Percentiles rank a stretch among this genome's conserved stretches.
These are phyloP conservation scores for Clitarchus hookeri DNA, from an alignment of 2,888 invertebrate genomes.

Conservation along the genomic window DNA sequence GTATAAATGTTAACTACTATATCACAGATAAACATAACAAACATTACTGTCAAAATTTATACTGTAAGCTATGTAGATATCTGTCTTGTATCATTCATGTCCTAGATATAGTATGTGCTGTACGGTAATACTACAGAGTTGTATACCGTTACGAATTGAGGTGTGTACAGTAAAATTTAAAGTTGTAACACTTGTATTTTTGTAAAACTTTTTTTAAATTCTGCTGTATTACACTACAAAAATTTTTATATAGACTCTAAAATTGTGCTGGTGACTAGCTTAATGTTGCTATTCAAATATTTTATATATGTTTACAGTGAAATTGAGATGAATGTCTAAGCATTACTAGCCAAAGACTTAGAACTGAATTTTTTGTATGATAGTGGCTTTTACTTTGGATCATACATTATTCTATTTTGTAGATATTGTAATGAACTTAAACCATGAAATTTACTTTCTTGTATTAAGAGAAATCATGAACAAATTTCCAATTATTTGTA, in stretches of 20 bases:
- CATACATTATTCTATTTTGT: background rate
- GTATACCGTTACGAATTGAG: no score
- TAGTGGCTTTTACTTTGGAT: background rate
- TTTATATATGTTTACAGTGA: background rate
- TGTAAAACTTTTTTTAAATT: background rate
- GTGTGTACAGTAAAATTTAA: no score
- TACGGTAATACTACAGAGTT: no score
- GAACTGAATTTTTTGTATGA: background rate
- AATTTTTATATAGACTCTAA: no score
- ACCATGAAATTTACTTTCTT: background rate
- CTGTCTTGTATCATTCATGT: no score
- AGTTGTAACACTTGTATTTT: background rate
- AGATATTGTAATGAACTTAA: background rate
- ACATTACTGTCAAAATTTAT: no score
- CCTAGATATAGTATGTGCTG: no score
- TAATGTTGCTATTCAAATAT: background rate
- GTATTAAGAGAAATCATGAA: background rate
- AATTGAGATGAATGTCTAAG: background rate
- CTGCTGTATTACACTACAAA: no score
- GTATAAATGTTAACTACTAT: no score
- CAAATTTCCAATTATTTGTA: background rate
- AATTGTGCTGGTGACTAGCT: background rate
- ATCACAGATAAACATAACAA: no score
- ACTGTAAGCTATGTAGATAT: no score
- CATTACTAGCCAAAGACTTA: background rate